Evolutionary conservation across 37 sponge, comb jelly and placozoan genomes (phyloP).

Genomic region (Mnemiopsis leidyi): DNA sequence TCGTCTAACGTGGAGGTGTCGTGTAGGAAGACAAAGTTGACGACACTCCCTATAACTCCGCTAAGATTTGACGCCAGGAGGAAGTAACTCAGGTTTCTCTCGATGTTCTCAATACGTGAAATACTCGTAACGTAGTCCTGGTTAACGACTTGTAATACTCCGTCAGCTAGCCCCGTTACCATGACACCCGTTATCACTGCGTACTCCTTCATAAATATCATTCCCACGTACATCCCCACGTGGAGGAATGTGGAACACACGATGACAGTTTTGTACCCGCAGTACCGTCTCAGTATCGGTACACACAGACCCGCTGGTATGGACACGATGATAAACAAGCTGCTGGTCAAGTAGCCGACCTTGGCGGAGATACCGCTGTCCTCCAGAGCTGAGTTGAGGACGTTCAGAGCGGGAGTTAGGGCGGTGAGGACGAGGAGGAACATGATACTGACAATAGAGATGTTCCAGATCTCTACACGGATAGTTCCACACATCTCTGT

Average conservation of each 20-base stretch:
- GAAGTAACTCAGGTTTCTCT: conserved; percentile 39
- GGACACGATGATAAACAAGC: not conserved
- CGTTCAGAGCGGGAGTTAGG: conserved; percentile 22
- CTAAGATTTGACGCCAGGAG: not conserved
- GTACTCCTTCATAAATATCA: not conserved
- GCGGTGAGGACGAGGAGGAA: not conserved
- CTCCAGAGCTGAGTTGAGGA: conserved; percentile 9
- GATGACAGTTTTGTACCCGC: conserved; percentile 7
- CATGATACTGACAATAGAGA: not conserved
- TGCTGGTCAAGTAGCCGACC: not conserved
- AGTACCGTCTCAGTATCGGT: not conserved
- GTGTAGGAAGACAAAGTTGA: not conserved
- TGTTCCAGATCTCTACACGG: conserved; percentile 16
- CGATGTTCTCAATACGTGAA: not conserved
- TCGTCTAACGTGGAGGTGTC: not conserved
- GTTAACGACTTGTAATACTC: not conserved
- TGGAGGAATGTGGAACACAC: not conserved
- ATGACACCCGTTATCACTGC: not conserved
- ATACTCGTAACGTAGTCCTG: not conserved
- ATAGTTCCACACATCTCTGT: too few species aligned
- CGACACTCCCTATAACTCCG: not conserved
- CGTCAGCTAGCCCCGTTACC: not conserved
- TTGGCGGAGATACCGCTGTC: conserved; percentile 1
- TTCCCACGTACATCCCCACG: not conserved
- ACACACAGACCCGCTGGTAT: not conserved